phyloP scores from a whole-genome alignment of 2,113 vertebrate species.

The Ahaetulla prasina region DNA sequence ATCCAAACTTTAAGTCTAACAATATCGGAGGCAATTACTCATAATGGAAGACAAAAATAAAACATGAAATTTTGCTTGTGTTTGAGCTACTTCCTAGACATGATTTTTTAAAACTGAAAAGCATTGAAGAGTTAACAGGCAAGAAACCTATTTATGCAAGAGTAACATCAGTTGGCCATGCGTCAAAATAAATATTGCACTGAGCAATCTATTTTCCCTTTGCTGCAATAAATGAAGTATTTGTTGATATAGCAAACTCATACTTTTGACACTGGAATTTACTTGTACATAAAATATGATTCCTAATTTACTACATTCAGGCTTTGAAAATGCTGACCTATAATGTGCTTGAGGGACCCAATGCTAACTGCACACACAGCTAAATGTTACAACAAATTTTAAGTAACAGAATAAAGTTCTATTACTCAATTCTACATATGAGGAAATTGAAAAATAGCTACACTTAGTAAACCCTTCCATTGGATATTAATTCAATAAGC shows the following conservation, averaged over 20 bases:
- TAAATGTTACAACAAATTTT: slow-evolving; percentile 37
- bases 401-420: slow-evolving; percentile 26
- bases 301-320: slow-evolving; percentile 32
- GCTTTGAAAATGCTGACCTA: slow-evolving; percentile 45
- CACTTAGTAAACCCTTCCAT: slow-evolving; percentile 14
- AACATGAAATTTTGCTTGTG: slow-evolving; percentile 13
- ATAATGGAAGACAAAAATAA: neutral
- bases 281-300: slow-evolving; percentile 49
- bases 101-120: slow-evolving; percentile 9
- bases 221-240: neutral
- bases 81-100: neutral
- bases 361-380: slow-evolving; percentile 22
- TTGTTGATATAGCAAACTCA: slow-evolving; percentile 60
- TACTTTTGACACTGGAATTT: slow-evolving; percentile 35
- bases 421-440: slow-evolving; percentile 38
- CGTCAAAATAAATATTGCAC: slow-evolving; percentile 52
- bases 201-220: slow-evolving; percentile 23
- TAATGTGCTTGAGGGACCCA: neutral
- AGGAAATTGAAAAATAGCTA: slow-evolving; percentile 31
- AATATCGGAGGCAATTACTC: neutral
- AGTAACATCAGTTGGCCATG: slow-evolving; percentile 30
- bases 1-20: neutral
- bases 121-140: slow-evolving; percentile 43
- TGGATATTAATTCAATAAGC: slow-evolving; percentile 13
- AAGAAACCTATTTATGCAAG: slow-evolving; percentile 41